Base-by-base conservation (phyloP, 2,113 vertebrate genomes). In the Rhea americana region DNA sequence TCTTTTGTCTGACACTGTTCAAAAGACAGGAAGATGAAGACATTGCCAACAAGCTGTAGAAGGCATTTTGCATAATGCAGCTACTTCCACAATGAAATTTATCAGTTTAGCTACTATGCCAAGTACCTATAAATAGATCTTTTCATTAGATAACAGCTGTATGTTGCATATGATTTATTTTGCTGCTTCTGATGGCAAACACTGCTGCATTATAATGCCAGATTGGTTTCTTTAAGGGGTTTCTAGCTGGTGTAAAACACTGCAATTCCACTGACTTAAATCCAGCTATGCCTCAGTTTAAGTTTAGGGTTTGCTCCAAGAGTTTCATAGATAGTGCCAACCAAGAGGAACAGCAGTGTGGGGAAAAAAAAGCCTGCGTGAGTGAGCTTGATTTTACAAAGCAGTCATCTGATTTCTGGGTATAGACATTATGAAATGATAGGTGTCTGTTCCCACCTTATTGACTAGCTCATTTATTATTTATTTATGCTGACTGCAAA, bases 101-200 rank as follows among this genome's bases (percentile, higher is more conserved):
- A 78, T 59, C 48, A 16, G 14, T 39, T 66, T 39, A 51, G n/a
- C 55, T 89, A 47, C 56, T 82, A 7, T 70, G 70, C 61, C 47
- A 79, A 55, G 35, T 72, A 95, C 12, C 51, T 82, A 65, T 85
- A 87, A 91, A 73, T 82, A 89, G 37, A 63, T 76, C 62, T 79
- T 78, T n/a, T 77, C 53, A 70, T 82, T 70, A 66, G 32, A 56
- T 68, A 53, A 74, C 41, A 85, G 35, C 66, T 79, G 16, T 74
- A 35, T 75, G 41, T 82, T 79, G 87, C 16, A 35, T 80, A 18
- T 61, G 7, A 82, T 65, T 84, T 85, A 59, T 76, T 91, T 93
- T 77, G 50, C 37, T 79, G 2, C 41, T 74, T 87, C 48, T 73
- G 45, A 25, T 84, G 50, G 79, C 74, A 90, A 89, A 81, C 61